Base-by-base conservation (phyloP, 1,140 invertebrate species). In the Harpegnathos saltator region DNA sequence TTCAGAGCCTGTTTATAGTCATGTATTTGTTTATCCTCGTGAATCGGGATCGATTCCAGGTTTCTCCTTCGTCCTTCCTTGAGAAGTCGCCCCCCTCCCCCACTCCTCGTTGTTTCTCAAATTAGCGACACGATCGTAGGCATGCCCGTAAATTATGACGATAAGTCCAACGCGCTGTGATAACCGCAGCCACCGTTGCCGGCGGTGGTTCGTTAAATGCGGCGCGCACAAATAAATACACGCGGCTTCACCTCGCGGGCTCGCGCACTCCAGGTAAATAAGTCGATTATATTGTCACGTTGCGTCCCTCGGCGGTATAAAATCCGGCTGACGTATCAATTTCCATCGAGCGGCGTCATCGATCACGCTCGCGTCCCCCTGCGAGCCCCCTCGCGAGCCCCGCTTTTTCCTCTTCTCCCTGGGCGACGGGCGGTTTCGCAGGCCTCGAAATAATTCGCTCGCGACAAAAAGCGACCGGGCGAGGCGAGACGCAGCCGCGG, bases 271-370 rank as follows among this genome's bases (percentile, higher is more conserved):
- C 33, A 48, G 44, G 85, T 86, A 86, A 87, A 87, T 86, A 86
- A 85, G 85, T 86, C 82, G 80, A 87, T 87, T 87, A 83, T 83
- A 86, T 83, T 65, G 72, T 69, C 85, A 22, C 65, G 75, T 33
- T 44, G 26, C 33, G n/a, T 33, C 29, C 29, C 29, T 33, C 29
- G n/a, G n/a, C 58, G 77, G 80, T 61, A 44, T 44, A 44, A 44
- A 44, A 44, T 9, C 44, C 65, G 80, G 52, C 48, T 83, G 86
- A 87, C 85, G 24, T 87, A 86, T 87, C 85, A 87, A 86, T 86
- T 87, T 77, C 80, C n/a, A 65, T 72, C 48, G 77, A 19, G 44
- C 44, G 22, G 19, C 71, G 38, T 26, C 66, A 52, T 62, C 44
- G 22, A 58, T 63, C 50, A 80, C 17, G 59, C 26, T 59, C 54